Percentiles rank a stretch among this genome's conserved stretches.
phyloP scores from a whole-genome alignment of 2,797 vertebrate genomes.

The Cynodonichthys magdalenae region DNA sequence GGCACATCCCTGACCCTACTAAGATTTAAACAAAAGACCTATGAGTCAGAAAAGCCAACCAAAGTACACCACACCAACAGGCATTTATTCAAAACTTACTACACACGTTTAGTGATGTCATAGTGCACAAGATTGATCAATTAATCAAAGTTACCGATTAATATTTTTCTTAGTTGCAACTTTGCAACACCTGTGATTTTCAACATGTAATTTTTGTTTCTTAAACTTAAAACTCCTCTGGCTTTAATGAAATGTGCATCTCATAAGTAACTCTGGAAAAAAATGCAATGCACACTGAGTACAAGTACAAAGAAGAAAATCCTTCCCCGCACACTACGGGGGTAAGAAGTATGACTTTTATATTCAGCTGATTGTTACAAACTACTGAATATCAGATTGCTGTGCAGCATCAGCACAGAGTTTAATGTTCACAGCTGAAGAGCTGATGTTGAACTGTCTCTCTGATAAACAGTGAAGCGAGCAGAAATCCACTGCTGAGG shows the following conservation, averaged over 20 bases:
- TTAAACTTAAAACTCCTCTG: neutral
- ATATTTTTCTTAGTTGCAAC: neutral
- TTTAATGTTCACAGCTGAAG: constrained; percentile 35
- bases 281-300: neutral
- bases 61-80: neutral
- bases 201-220: neutral
- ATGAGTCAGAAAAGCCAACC: no score
- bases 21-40: no score
- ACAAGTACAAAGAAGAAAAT: neutral
- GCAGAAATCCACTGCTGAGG: constrained; percentile 46
- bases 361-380: neutral
- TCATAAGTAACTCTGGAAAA: neutral
- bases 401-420: constrained; percentile 16
- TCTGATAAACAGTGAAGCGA: constrained; percentile 51
- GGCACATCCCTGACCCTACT: no score
- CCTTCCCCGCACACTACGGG: neutral
- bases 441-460: constrained; percentile 32
- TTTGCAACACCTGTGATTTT: neutral
- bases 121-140: neutral
- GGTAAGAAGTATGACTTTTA: neutral
- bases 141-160: neutral
- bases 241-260: neutral
- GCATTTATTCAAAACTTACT: neutral
- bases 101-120: neutral
- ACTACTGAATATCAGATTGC: neutral